Percentiles rank a stretch among this genome's conserved stretches.
Conservation (phyloP, 2,797 vertebrate genomes). For the Pachyuromys duprasi region DNA sequence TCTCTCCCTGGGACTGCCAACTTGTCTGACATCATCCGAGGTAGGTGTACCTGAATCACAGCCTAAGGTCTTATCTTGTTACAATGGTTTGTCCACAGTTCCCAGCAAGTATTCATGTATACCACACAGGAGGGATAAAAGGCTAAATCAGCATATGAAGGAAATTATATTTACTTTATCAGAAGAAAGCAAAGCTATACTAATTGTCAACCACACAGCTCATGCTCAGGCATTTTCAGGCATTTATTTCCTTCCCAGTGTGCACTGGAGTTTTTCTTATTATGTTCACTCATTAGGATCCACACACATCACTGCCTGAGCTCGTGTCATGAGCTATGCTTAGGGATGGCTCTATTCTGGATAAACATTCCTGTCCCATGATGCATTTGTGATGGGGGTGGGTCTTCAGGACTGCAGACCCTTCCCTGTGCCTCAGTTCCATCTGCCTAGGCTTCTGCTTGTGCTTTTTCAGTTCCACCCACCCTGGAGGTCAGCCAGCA, state of each 20-base stretch:
- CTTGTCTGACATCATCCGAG: conserved; percentile 66
- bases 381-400: neutral
- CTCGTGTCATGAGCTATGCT: fast-evolving
- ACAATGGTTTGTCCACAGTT: fast-evolving
- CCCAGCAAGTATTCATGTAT: fast-evolving
- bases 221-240: no score
- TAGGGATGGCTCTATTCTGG: no score
- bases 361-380: neutral
- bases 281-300: neutral
- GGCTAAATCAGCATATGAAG: neutral
- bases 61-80: neutral
- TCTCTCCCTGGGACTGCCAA: neutral
- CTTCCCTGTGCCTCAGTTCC: neutral
- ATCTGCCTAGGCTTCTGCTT: neutral
- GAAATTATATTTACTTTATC: neutral
- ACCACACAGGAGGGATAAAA: neutral
- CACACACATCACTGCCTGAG: no score
- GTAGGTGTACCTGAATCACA: conserved; percentile 52
- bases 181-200: neutral
- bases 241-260: neutral
- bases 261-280: fast-evolving
- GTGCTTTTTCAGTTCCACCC: conserved; percentile 68
- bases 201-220: fast-evolving
- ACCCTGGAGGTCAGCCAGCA: neutral
- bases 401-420: fast-evolving